Evolutionary conservation across 2,797 vertebrate genomes (phyloP).

Genomic region (Muscicapa striata): DNA sequence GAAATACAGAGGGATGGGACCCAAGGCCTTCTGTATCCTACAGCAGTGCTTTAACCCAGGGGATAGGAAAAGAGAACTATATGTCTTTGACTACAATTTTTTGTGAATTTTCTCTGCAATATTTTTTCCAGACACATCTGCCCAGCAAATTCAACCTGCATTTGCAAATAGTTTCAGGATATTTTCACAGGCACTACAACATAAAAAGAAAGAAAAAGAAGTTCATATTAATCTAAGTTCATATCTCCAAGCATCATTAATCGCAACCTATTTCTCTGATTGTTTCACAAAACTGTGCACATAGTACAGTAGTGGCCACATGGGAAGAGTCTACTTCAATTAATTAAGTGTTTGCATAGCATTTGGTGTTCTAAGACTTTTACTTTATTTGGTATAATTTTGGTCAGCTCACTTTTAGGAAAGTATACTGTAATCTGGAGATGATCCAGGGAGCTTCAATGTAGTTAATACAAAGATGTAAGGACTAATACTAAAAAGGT

Average conservation of each 20-base stretch:
- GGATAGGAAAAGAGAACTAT: neutral
- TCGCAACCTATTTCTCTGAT: neutral
- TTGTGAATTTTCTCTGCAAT: neutral
- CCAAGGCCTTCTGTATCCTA: neutral
- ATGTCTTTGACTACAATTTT: neutral
- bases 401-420: neutral
- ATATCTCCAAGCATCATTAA: constrained; percentile 8
- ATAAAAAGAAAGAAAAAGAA: neutral
- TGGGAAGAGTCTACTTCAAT: neutral
- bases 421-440: neutral
- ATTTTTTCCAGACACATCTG: neutral
- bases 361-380: neutral
- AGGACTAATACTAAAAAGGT: neutral
- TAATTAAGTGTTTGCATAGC: constrained; percentile 10
- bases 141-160: neutral
- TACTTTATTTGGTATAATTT: constrained; percentile 10
- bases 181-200: neutral
- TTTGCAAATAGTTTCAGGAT: constrained; percentile 36
- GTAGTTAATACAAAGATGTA: neutral
- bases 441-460: neutral
- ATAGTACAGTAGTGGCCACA: neutral
- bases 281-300: neutral
- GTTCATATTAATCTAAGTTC: neutral
- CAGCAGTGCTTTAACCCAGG: neutral
- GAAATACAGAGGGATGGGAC: neutral